Evolutionary conservation across 2,113 vertebrate species (phyloP).

Genomic region (Oxygymnocypris stewartii): DNA sequence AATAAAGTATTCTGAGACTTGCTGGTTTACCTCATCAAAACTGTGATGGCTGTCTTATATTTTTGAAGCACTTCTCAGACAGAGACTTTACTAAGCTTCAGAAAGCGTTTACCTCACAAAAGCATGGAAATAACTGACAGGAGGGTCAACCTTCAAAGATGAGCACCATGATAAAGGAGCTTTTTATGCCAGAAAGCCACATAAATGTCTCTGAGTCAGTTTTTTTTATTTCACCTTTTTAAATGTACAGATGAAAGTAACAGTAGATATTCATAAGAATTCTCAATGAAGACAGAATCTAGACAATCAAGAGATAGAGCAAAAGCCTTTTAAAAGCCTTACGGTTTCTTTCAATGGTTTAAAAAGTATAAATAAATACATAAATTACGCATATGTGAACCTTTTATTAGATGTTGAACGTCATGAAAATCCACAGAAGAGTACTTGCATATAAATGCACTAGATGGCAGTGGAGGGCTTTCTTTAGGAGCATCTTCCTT

Average conservation of each 20-base stretch:
- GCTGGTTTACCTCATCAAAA: neutral
- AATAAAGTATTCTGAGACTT: neutral
- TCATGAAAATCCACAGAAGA: neutral
- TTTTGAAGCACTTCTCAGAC: too few relatives aligned
- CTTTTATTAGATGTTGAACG: neutral
- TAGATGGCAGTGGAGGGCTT: constrained; percentile 39
- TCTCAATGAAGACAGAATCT: neutral
- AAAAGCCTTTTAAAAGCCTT: neutral
- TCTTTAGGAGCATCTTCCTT: neutral
- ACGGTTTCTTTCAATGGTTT: neutral
- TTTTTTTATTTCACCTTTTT: neutral
- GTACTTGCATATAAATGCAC: neutral
- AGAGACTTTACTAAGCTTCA: too few relatives aligned
- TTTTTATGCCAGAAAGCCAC: constrained; percentile 11
- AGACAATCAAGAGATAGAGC: neutral
- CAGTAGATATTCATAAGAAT: neutral
- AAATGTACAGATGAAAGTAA: neutral
- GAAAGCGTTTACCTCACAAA: constrained; percentile 18
- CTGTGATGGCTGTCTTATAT: neutral
- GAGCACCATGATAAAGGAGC: neutral
- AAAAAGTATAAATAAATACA: neutral
- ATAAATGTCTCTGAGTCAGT: constrained; percentile 10
- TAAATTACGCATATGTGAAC: neutral
- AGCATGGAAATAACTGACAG: constrained; percentile 47
- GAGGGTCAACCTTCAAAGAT: constrained; percentile 31